phyloP scores from a whole-genome alignment of 2,888 invertebrate genomes.

The Odiellus spinosus region DNA sequence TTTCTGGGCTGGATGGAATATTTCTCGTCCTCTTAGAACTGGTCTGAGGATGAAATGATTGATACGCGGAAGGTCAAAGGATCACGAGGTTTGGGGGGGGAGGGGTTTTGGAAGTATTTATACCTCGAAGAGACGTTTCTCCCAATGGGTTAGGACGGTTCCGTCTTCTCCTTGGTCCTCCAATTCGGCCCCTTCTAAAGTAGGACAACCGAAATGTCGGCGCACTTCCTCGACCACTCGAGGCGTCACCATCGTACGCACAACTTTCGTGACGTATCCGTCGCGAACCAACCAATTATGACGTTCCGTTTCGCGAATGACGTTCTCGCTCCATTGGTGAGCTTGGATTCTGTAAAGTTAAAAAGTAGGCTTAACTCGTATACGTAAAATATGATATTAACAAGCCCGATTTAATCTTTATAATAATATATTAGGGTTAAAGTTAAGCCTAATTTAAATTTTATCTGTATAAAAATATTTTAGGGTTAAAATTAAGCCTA shows the following conservation, averaged over 20 bases:
- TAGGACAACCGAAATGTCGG: conserved; percentile 67
- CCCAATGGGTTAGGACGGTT: conserved; percentile 95
- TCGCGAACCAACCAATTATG: conserved; percentile 60
- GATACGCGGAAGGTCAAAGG: neutral
- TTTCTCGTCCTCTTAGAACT: too few species aligned
- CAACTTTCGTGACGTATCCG: conserved; percentile 52
- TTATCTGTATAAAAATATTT: too few species aligned
- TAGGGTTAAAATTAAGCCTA: too few species aligned
- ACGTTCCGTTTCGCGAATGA: conserved; percentile 56
- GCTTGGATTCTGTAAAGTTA: conserved; percentile 33
- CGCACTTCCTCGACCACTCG: conserved; percentile 73
- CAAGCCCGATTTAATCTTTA: too few species aligned
- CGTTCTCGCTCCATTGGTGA: conserved; percentile 82
- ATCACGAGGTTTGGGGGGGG: too few species aligned
- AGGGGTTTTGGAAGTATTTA: too few species aligned
- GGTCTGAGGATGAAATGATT: too few species aligned
- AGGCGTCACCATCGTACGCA: conserved; percentile 82
- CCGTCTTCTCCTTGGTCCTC: conserved; percentile 98
- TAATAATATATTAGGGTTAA: too few species aligned
- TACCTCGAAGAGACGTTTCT: conserved; percentile 93
- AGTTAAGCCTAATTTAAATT: too few species aligned
- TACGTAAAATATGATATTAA: too few species aligned
- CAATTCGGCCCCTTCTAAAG: conserved; percentile 84
- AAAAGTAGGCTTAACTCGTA: neutral
- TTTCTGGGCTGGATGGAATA: too few species aligned